Conservation (phyloP, 2,797 vertebrate genomes). For the Cephalopachus bancanus region DNA sequence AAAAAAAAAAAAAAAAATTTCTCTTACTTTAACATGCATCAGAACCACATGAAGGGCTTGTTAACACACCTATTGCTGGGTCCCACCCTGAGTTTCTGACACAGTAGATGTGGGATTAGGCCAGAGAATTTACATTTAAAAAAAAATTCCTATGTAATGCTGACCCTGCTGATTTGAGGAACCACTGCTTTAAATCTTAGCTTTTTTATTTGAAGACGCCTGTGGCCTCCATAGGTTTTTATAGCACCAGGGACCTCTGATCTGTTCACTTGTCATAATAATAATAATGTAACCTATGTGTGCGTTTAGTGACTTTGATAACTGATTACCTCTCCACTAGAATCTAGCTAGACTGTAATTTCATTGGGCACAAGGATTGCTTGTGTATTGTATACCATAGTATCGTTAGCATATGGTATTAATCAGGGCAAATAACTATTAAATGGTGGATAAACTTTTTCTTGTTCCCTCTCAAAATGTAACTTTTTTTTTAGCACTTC, state of each 20-base stretch:
- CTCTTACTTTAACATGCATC: background rate
- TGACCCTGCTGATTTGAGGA: background rate
- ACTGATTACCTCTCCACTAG: background rate
- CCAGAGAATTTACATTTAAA: background rate
- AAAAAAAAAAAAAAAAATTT: too few species aligned
- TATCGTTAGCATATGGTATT: background rate
- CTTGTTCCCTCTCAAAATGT: background rate
- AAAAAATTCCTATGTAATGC: too few species aligned
- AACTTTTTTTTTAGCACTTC: background rate
- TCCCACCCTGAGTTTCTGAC: background rate
- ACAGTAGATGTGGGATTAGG: background rate
- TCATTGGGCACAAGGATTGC: background rate
- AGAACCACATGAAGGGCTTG: too few species aligned
- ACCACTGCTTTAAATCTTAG: background rate
- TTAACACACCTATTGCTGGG: background rate
- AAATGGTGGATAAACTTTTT: background rate
- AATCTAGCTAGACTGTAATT: background rate
- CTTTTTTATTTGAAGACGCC: background rate
- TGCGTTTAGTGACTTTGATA: background rate
- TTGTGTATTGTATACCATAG: background rate
- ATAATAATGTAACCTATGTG: background rate
- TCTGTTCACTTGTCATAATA: background rate
- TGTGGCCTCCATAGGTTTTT: background rate
- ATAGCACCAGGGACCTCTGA: background rate
- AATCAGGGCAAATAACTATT: background rate